Conservation (phyloP, 2,888 invertebrate genomes). For the Drosophila meridiana region DNA sequence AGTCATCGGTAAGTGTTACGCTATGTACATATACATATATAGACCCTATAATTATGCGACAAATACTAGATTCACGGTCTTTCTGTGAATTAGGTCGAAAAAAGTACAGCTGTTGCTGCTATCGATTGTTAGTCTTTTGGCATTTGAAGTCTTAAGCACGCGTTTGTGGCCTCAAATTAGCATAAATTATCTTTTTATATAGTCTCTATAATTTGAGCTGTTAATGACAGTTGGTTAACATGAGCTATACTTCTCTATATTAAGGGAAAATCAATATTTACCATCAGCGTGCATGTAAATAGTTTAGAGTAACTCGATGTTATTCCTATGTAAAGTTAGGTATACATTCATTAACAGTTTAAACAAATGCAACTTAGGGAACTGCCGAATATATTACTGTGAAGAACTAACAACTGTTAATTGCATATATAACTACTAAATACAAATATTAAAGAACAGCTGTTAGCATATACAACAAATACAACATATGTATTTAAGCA, state of each 20-base stretch:
- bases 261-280: background rate
- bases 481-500: background rate
- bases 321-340: background rate
- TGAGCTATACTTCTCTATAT: background rate
- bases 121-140: constrained; percentile 20
- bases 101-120: constrained; percentile 23
- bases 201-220: background rate
- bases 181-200: constrained; percentile 1
- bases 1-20: constrained; percentile 90
- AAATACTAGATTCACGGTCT: background rate
- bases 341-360: no score
- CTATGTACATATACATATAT: no score
- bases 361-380: background rate
- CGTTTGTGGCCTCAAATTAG: background rate
- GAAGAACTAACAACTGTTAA: background rate
- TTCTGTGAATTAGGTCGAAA: constrained; percentile 18
- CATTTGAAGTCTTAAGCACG: background rate
- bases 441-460: background rate
- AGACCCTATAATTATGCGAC: background rate
- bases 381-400: background rate
- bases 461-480: background rate
- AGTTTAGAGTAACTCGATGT: background rate
- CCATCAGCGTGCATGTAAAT: background rate
- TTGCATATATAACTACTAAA: background rate
- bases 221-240: background rate